Conservation (phyloP, 2,113 vertebrate species). For the Gorsachius goisagi region DNA sequence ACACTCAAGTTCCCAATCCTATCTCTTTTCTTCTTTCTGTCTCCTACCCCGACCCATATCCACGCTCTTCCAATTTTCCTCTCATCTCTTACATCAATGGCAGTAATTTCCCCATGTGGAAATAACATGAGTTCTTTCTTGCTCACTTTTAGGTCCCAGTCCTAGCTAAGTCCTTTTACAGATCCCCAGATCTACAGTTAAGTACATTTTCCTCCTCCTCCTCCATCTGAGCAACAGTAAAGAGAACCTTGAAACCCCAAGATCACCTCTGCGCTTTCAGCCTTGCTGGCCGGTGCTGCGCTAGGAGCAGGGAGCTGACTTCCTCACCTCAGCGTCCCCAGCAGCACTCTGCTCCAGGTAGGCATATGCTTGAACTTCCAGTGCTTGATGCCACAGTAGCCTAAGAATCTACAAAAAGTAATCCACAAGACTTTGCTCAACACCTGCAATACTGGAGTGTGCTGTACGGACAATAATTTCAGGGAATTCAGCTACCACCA, state of each 20-base stretch:
- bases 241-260: not conserved
- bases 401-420: not conserved
- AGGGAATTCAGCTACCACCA: not conserved
- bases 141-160: not conserved
- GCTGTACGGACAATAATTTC: not conserved
- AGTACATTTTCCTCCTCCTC: not conserved
- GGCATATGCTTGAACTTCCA: not conserved
- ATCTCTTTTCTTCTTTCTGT: not conserved
- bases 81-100: not conserved
- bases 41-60: not conserved
- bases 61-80: not conserved
- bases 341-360: rapidly evolving
- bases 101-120: not conserved
- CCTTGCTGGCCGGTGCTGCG: not conserved
- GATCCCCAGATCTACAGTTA: not conserved
- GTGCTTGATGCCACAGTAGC: not conserved
- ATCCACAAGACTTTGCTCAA: not conserved
- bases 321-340: not conserved
- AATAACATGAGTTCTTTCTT: not conserved
- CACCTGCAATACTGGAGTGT: rapidly evolving
- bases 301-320: not conserved
- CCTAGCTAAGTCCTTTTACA: not conserved
- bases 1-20: not conserved
- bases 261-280: not conserved
- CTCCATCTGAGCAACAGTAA: not conserved